phyloP scores from a whole-genome alignment of 37 sponge, comb jelly and placozoan species.

The Beroe ovata region DNA sequence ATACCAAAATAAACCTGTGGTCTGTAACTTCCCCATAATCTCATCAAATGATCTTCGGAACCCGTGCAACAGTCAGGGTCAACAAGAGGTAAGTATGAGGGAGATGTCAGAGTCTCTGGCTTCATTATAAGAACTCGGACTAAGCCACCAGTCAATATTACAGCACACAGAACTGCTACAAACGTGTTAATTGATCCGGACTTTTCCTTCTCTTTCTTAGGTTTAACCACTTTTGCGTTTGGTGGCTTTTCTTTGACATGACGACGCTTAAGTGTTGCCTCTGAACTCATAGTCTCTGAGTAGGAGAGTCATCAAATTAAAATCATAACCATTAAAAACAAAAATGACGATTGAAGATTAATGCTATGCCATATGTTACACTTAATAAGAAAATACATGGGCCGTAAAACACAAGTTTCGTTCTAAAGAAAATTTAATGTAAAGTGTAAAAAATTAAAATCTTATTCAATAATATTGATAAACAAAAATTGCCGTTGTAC shows the following conservation, averaged over 20 bases:
- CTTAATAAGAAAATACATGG: too few relatives aligned
- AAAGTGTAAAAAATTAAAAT: too few relatives aligned
- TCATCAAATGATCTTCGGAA: conserved; percentile 13
- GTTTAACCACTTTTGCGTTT: neutral
- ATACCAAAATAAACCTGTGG: conserved; percentile 75
- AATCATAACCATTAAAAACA: too few relatives aligned
- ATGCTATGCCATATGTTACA: too few relatives aligned
- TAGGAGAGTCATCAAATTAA: too few relatives aligned
- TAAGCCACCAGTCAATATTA: neutral
- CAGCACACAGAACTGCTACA: neutral
- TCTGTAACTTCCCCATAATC: conserved; percentile 59
- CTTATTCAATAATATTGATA: too few relatives aligned
- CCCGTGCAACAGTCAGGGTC: conserved; percentile 61
- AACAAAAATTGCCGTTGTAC: too few relatives aligned
- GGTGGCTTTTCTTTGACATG: neutral
- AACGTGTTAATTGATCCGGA: conserved; percentile 1
- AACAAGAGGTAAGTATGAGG: conserved; percentile 35
- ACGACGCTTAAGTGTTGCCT: neutral
- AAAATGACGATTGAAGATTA: too few relatives aligned
- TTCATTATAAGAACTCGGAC: neutral
- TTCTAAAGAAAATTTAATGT: too few relatives aligned
- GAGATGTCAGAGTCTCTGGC: conserved; percentile 37
- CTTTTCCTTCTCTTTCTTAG: conserved; percentile 25
- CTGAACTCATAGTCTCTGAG: neutral
- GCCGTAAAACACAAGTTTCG: too few relatives aligned